These are phyloP conservation scores for Jordanella pulchra DNA, from an alignment of 2,797 vertebrate genomes.

Conservation along the genomic window DNA sequence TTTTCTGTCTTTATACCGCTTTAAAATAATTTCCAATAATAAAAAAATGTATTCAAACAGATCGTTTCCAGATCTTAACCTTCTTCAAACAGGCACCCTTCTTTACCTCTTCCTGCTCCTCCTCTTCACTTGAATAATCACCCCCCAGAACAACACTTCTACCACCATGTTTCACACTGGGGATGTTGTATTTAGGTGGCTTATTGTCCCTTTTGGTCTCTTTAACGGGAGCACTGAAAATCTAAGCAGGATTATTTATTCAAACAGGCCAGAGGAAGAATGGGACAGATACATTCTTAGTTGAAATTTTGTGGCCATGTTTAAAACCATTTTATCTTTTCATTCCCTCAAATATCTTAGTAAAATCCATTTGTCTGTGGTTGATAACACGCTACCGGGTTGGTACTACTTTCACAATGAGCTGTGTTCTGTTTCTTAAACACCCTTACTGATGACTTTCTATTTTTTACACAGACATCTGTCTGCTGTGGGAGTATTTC, in stretches of 20 bases:
- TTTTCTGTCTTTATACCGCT: constrained; percentile 38
- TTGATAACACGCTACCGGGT: neutral
- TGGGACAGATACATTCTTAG: too few species aligned
- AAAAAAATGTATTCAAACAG: constrained; percentile 38
- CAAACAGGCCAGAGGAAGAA: neutral
- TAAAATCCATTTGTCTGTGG: neutral
- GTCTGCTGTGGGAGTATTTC: constrained; percentile 33
- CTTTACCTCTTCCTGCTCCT: too few species aligned
- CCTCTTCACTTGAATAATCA: too few species aligned
- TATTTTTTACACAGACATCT: constrained; percentile 4
- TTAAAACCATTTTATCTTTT: neutral
- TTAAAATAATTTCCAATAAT: constrained; percentile 49
- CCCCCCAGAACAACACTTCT: neutral
- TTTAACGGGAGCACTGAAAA: too few species aligned
- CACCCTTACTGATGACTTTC: neutral
- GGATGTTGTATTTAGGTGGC: too few species aligned
- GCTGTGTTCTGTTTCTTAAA: neutral
- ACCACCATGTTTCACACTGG: neutral
- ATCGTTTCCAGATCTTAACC: too few species aligned
- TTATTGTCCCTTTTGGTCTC: neutral
- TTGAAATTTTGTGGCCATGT: neutral
- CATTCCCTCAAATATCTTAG: neutral
- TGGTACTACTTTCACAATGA: neutral
- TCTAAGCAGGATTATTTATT: too few species aligned
- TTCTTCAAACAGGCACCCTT: too few species aligned